Base-by-base conservation (phyloP, 2,888 invertebrate genomes). In the Eupsilia transversa region DNA sequence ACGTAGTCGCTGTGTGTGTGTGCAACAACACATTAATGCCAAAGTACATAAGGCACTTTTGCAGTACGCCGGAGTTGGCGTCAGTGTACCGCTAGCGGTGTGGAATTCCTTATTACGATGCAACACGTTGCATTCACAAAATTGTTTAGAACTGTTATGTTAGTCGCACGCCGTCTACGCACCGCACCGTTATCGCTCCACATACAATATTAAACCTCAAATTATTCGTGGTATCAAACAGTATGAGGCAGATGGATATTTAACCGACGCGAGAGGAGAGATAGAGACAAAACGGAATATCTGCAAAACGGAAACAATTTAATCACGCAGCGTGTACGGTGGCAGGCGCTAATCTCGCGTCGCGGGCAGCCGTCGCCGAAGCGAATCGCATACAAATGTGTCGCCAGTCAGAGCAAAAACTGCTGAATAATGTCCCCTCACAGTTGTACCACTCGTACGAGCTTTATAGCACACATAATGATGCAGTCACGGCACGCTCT, bases 301-400 rank as follows among this genome's bases (percentile, higher is more conserved):
- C 90, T 91, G 87, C 88, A 88, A 88, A 90, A 90, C 91, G 91
- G 92, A 92, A 93, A 94, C 94, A 92, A 93, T 94, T 94, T 95
- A 94, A 95, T 94, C 94, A 94, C 92, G 92, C 93, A 89, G 89
- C 88, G 89, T 91, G 89, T 90, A 90, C 89, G 88, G 87, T 87
- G 90, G 90, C 90, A 92, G 91, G 91, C 93, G 93, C 94, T 94
- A 94, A 95, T 95, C 94, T 94, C 92, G 91, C 93, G 90, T 91
- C 92, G 91, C 92, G 90, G 92, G 89, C 92, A 92, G 91, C 92
- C 92, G 89, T 89, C 93, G 92, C 93, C 92, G 91, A 90, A 94
- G 93, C 94, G 94, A 93, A 95, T 94, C 93, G 94, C 94, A 95
- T 95, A 95, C 94, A 95, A 95, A 95, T 94, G 93, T 91, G 91